Base-by-base conservation (phyloP, 2,888 invertebrate genomes). In the Drosophila tripunctata region DNA sequence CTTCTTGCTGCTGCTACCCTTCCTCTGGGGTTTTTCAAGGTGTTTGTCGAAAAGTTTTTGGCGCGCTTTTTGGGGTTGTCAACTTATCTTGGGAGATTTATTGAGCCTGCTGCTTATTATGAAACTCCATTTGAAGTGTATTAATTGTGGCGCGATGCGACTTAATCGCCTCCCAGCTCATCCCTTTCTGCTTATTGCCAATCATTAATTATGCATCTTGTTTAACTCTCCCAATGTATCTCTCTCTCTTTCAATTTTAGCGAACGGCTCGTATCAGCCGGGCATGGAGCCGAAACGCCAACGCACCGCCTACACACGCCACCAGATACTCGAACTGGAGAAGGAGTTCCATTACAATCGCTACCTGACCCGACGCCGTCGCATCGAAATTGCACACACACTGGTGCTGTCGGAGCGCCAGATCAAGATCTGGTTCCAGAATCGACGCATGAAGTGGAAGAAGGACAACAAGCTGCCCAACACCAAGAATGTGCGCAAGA, bases 321-420 rank as follows among this genome's bases (percentile, higher is more conserved):
- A 98, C 93, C 99, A 99, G 93, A 98, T 98, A 90, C 93, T 99
- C 91, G 98, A 99, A 92, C 93, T 99, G 89, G 98, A 98, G 92
- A 98, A 98, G 91, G 98, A 98, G 93, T 99, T 99, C 92, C 98
- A 98, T 92, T 98, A 96, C 93, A 99, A 98, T 93, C 94, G 97
- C 90, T 99, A 99, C 93, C 94, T 99, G 91, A 98, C 98, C 65
- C 94, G 99, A 85, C 94, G 98, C 91, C 94, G 98, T 92, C 94
- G 99, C 91, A 98, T 99, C 92, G 99, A 99, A 93, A 98, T 99
- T 91, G 98, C 99, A 40, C 98, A 99, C 92, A 96, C 97, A 84
- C 94, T 99, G 91, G 96, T 97, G 91, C 93, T 99, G 87, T 97
- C 97, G 64, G 97, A 97, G 90, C 92, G 97, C 84, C 97, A 97